Base-by-base conservation (phyloP, 2,888 invertebrate species). In the Cerastis rubricosa region DNA sequence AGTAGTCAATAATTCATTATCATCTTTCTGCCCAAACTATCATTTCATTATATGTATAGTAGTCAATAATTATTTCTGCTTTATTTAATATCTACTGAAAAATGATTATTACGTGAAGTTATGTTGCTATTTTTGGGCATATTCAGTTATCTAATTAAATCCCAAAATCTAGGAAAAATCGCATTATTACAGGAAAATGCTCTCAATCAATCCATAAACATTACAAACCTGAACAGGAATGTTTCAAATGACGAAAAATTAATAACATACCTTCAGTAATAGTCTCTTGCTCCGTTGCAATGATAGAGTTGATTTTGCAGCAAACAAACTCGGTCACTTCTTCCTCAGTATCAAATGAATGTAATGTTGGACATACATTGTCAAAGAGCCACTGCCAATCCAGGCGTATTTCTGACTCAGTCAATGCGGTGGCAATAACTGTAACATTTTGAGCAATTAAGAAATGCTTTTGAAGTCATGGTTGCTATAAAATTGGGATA, bases 321-420 rank as follows among this genome's bases (percentile, higher is more conserved):
- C 98, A 98, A 0, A 99, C 99, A 97, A 99, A 99, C 87, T 99
- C 99, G 22, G 99, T 99, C 12, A 99, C 97, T 94, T 99, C 99
- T 86, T 99, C 99, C 92, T 99, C 99, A 61, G 97, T 98, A 88
- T 99, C 99, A 97, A 99, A 99, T 65, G 98, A 98, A 94, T 98
- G 98, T 61, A 99, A 96, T 6, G 98, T 99, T 76, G 98, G 98
- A 90, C 98, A 97, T 3, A 99, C 97, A 97, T 99, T 98, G 73
- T 97, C 97, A 89, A 98, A 98, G 22, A 99, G 95, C 99, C 99
- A 99, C 92, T 98, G 98, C 99, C 99, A 99, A 94, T 99, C 98
- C 92, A 98, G 97, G 43, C 98, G 96, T 76, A 99, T 99, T 92
- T 99, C 99, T 89, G 98, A 97, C 88, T 98, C 98, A 6, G 98